Base-by-base conservation (phyloP, 2,888 invertebrate genomes). In the Drosophila nr. medialis region DNA sequence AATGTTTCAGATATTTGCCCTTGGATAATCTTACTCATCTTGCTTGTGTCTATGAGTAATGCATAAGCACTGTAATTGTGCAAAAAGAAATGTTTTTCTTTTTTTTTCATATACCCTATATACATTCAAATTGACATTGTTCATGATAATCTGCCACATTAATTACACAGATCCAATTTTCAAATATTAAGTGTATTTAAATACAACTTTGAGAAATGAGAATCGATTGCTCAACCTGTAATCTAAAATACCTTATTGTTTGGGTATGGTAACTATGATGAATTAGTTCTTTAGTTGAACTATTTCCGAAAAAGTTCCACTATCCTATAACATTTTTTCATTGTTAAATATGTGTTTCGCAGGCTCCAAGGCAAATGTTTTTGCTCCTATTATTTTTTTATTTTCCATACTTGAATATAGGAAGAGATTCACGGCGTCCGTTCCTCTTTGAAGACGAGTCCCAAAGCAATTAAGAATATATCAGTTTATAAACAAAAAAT, bases 41-140 rank as follows among this genome's bases (percentile, higher is more conserved):
- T 13, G 11, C 6, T 27, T 58, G 11, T 24, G 30, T 27, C 38
- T 38, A 60, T 82, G 82, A 82, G 74, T 75, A 80, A 84, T 77
- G 48, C 61, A 48, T 36, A 34, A 50, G 18, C 36, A 58, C 63
- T 61, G 55, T 24, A 38, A 50, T 51, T 63, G 29, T 36, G 13
- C 13, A 15, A 18, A 45, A 36, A 11, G 7, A 36, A 45, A 36
- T 29, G 7, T 13, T 11, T 27, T 45, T 45, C 21, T 45, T 2
- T 15, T 7, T 15, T 7, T 2, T 7, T 45, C 11, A 10, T 8
- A 30, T 61, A n/a, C 50, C 18, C 32, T 34, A 18, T 21, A 15
- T 8, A 21, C 18, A 21, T 51, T 6, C 4, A 18, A 18, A 32
- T 15, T 15, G 7, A n/a, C 7, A 18, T n/a, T 29, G 13, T 27